phyloP scores from a whole-genome alignment of 1,140 invertebrate genomes.

The Panulirus ornatus region DNA sequence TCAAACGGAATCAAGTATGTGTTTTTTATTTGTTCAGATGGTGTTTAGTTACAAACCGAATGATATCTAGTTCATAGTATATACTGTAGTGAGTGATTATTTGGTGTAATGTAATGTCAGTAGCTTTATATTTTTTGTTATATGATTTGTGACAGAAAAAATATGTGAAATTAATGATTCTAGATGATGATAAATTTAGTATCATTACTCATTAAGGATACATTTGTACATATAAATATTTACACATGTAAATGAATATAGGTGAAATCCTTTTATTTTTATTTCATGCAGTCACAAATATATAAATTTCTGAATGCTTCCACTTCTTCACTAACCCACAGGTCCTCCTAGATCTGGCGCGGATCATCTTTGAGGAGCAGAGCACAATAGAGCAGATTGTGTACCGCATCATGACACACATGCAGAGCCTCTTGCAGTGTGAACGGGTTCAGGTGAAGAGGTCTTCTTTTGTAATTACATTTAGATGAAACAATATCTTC shows the following conservation, averaged over 20 bases:
- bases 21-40: not conserved
- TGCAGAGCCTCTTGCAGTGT: slow-evolving; percentile 95
- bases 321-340: slow-evolving; percentile 76
- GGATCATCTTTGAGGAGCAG: slow-evolving; percentile 98
- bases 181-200: too few species aligned
- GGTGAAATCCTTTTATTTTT: too few species aligned
- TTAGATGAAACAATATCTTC: too few species aligned
- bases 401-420: slow-evolving; percentile 95
- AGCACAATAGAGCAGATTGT: slow-evolving; percentile 97
- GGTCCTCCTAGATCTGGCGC: slow-evolving; percentile 93
- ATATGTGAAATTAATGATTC: too few species aligned
- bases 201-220: too few species aligned
- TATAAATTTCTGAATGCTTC: not conserved
- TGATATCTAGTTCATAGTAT: too few species aligned
- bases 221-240: too few species aligned
- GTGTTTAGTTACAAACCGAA: too few species aligned
- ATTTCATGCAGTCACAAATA: too few species aligned
- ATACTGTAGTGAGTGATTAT: too few species aligned
- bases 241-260: too few species aligned
- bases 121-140: not conserved
- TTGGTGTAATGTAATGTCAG: not conserved
- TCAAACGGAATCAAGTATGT: slow-evolving; percentile 93
- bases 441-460: slow-evolving; percentile 89
- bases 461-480: not conserved
- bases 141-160: not conserved